Percentiles rank a stretch among this genome's conserved stretches.
phyloP scores from a whole-genome alignment of 2,797 vertebrate species.

The Danio jaintianensis region DNA sequence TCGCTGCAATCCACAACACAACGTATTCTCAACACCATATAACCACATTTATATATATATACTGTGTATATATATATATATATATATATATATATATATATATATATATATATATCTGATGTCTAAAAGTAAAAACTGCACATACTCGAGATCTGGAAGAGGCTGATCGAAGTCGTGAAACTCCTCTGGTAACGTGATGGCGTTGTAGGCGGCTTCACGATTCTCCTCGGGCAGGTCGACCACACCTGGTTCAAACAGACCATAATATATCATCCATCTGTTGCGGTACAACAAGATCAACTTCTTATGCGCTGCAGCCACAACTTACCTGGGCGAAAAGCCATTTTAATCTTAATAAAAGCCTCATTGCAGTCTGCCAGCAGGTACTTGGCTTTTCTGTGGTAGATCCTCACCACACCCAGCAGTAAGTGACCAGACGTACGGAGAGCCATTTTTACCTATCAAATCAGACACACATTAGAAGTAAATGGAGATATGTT shows the following conservation, averaged over 20 bases:
- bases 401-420: conserved; percentile 99
- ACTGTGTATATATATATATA: too few relatives aligned
- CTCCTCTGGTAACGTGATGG: conserved; percentile 98
- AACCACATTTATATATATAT: neutral
- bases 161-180: conserved; percentile 99
- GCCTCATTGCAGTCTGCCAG: conserved; percentile 99
- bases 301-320: neutral
- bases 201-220: conserved; percentile 98
- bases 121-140: neutral
- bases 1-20: conserved; percentile 80
- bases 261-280: neutral
- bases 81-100: too few relatives aligned
- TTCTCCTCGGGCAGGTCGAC: conserved; percentile 99
- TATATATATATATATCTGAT: neutral
- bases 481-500: neutral
- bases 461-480: conserved; percentile 20
- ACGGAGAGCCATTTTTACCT: conserved; percentile 99
- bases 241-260: conserved; percentile 84
- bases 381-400: conserved; percentile 99
- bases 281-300: neutral
- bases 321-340: conserved; percentile 93
- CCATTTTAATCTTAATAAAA: conserved; percentile 99
- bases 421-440: conserved; percentile 97
- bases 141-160: conserved; percentile 97
- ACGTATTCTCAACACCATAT: neutral